Percentiles rank a stretch among this genome's conserved stretches.
These are phyloP conservation scores for Apamea monoglypha DNA, from an alignment of 2,888 invertebrate genomes.

Conservation along the genomic window DNA sequence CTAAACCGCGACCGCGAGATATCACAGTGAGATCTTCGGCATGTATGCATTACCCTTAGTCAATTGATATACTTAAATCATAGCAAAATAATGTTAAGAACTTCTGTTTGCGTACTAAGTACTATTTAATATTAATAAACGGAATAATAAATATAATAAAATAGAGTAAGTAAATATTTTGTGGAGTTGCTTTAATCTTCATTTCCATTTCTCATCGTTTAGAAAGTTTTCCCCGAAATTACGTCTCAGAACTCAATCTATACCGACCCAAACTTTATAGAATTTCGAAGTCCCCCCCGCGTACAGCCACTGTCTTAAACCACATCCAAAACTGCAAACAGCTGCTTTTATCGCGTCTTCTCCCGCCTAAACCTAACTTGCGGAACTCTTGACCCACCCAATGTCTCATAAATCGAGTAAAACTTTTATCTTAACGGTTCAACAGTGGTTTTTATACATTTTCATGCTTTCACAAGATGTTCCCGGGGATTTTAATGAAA, in stretches of 20 bases:
- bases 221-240: slow-evolving; percentile 6
- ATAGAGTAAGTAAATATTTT: background rate
- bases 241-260: slow-evolving; percentile 1
- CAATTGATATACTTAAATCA: background rate
- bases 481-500: slow-evolving; percentile 59
- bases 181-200: background rate
- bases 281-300: background rate
- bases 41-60: background rate
- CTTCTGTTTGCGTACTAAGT: background rate
- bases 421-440: slow-evolving; percentile 65
- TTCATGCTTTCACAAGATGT: slow-evolving; percentile 49
- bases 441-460: slow-evolving; percentile 62
- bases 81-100: background rate
- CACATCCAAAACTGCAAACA: slow-evolving; percentile 23
- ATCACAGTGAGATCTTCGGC: background rate
- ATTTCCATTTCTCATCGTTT: background rate
- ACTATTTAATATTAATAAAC: background rate
- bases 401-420: slow-evolving; percentile 63
- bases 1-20: too few relatives aligned
- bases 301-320: slow-evolving; percentile 26
- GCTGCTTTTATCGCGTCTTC: slow-evolving; percentile 60
- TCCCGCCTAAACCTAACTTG: slow-evolving; percentile 50
- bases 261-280: background rate
- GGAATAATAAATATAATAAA: background rate
- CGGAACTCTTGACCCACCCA: slow-evolving; percentile 51